These are phyloP conservation scores for Willisornis vidua DNA, from an alignment of 2,113 vertebrate species.

Conservation along the genomic window DNA sequence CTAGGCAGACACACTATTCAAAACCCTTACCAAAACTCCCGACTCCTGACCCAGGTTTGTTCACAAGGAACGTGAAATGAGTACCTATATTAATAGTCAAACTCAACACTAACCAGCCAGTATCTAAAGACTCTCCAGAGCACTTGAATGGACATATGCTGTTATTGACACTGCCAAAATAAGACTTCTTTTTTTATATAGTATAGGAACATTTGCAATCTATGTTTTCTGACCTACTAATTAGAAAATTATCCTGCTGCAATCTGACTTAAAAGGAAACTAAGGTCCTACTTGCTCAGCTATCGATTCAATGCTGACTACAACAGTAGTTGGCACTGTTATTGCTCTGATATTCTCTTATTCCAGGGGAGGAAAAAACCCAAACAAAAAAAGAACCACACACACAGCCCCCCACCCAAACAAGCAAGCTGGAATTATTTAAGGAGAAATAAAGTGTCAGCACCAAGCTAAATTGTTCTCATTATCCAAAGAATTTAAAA, in stretches of 20 bases:
- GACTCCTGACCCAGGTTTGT: background rate
- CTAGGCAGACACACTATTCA: background rate
- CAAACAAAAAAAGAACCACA: background rate
- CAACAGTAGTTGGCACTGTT: background rate
- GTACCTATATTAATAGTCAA: background rate
- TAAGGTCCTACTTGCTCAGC: background rate
- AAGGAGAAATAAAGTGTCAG: conserved; percentile 57
- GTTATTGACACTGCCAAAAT: background rate
- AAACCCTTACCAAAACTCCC: background rate
- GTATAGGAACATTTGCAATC: background rate
- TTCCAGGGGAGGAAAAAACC: background rate
- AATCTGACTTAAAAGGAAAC: background rate
- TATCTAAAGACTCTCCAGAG: background rate
- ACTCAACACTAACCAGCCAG: background rate
- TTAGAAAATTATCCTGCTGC: background rate
- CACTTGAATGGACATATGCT: background rate
- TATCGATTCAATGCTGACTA: background rate
- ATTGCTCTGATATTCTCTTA: background rate
- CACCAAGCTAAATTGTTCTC: conserved; percentile 46
- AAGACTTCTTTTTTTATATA: background rate
- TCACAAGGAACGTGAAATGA: background rate
- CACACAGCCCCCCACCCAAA: background rate
- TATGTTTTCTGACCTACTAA: background rate
- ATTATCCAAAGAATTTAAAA: conserved; percentile 44
- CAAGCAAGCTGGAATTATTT: conserved; percentile 45